Evolutionary conservation across 2,113 vertebrate species (phyloP).

Genomic region (Crypturellus undulatus): DNA sequence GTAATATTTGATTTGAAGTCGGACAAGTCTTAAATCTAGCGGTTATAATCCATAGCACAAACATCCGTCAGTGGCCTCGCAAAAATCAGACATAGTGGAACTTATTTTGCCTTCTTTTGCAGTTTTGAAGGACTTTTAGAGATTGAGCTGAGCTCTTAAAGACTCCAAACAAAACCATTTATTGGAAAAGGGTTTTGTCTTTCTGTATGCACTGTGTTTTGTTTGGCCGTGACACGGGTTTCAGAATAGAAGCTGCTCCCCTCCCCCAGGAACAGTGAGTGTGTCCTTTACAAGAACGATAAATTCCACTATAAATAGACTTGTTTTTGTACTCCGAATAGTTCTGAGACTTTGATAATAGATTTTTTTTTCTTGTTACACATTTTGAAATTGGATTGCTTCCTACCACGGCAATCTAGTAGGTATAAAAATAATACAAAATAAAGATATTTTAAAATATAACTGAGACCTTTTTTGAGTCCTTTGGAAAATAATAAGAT

Average conservation of each 20-base stretch:
- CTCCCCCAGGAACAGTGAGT: constrained; percentile 46
- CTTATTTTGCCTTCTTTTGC: not conserved
- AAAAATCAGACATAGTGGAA: constrained; percentile 1
- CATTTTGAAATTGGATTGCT: constrained; percentile 1
- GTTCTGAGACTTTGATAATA: constrained; percentile 23
- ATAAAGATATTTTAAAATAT: too few species aligned
- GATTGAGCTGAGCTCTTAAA: constrained; percentile 46
- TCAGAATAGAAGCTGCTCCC: constrained; percentile 59
- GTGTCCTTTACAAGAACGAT: constrained; percentile 55
- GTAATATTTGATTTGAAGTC: not conserved
- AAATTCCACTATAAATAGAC: constrained; percentile 70
- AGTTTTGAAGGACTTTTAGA: constrained; percentile 18
- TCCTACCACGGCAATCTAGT: not conserved
- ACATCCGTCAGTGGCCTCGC: not conserved
- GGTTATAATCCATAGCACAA: not conserved
- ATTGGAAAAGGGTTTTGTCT: constrained; percentile 56
- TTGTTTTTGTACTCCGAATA: constrained; percentile 35
- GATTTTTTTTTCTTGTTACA: not conserved
- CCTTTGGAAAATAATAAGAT: too few species aligned
- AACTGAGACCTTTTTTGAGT: too few species aligned
- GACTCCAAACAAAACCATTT: constrained; percentile 69
- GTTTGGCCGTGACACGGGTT: constrained; percentile 57
- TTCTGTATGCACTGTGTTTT: constrained; percentile 57
- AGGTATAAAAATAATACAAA: not conserved
- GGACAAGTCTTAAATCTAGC: not conserved